Evolutionary conservation across 2,797 vertebrate species (phyloP).

Genomic region (Acanthurus tractus): DNA sequence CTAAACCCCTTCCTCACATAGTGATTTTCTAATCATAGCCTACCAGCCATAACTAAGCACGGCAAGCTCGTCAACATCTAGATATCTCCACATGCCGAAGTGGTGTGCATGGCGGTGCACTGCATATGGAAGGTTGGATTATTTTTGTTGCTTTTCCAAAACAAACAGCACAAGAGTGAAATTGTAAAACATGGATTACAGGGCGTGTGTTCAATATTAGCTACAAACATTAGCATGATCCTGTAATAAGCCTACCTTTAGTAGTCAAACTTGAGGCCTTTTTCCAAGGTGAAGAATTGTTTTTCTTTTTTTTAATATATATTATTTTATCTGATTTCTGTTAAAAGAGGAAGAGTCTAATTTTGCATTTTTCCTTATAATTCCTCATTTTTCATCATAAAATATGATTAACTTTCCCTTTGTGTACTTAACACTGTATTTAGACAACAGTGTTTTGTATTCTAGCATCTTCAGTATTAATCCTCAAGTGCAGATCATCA

Average conservation of each 20-base stretch:
- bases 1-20: neutral
- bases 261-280: too few relatives aligned
- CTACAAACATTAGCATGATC: neutral
- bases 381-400: neutral
- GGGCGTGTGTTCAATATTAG: neutral
- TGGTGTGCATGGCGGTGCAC: neutral
- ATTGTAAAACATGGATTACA: neutral
- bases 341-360: neutral
- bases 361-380: too few relatives aligned
- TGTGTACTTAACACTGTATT: neutral
- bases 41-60: neutral
- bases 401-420: neutral
- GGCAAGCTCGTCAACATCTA: neutral
- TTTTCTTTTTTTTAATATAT: neutral
- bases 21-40: too few relatives aligned
- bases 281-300: neutral
- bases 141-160: neutral
- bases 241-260: neutral
- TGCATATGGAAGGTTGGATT: neutral
- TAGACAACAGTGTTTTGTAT: neutral
- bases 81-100: neutral
- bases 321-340: too few relatives aligned
- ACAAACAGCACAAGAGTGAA: neutral
- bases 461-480: neutral
- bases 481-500: neutral